Conservation (phyloP, 1,140 invertebrate species). For the Polyergus mexicanus region DNA sequence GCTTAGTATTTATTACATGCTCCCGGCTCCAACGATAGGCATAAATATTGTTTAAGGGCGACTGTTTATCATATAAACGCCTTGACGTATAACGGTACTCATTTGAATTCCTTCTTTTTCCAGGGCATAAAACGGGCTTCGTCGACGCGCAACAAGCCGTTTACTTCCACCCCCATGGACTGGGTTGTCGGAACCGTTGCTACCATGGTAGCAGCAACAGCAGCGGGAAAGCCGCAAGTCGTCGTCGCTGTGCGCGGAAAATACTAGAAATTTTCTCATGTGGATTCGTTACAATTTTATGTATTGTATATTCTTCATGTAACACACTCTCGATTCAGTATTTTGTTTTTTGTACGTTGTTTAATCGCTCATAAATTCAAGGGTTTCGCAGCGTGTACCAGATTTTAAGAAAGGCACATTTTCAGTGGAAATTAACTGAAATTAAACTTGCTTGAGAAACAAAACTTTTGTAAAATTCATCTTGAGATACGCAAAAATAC, state of each 20-base stretch:
- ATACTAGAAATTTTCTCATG: conserved; percentile 47
- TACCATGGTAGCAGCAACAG: not conserved
- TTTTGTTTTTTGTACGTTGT: conserved; percentile 10
- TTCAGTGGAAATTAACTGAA: not conserved
- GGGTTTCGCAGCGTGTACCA: too few relatives aligned
- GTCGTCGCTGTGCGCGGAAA: not conserved
- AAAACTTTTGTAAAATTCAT: too few relatives aligned
- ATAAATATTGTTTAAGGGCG: conserved; percentile 78
- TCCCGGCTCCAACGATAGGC: conserved; percentile 53
- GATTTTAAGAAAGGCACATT: not conserved
- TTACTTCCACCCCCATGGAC: conserved; percentile 20
- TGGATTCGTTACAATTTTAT: conserved; percentile 71
- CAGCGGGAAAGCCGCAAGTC: conserved; percentile 14
- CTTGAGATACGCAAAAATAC: too few relatives aligned
- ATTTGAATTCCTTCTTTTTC: conserved; percentile 78
- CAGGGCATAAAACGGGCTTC: conserved; percentile 65
- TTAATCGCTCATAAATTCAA: conserved; percentile 19
- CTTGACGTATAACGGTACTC: conserved; percentile 66
- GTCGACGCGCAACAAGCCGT: conserved; percentile 75
- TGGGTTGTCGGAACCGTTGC: conserved; percentile 2
- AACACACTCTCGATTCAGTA: too few relatives aligned
- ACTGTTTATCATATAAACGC: conserved; percentile 80
- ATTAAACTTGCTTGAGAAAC: too few relatives aligned
- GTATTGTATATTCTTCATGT: too few relatives aligned
- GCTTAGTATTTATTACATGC: conserved; percentile 71